These are phyloP conservation scores for Macrocentrus cingulum DNA, from an alignment of 1,140 invertebrate genomes.

Conservation along the genomic window DNA sequence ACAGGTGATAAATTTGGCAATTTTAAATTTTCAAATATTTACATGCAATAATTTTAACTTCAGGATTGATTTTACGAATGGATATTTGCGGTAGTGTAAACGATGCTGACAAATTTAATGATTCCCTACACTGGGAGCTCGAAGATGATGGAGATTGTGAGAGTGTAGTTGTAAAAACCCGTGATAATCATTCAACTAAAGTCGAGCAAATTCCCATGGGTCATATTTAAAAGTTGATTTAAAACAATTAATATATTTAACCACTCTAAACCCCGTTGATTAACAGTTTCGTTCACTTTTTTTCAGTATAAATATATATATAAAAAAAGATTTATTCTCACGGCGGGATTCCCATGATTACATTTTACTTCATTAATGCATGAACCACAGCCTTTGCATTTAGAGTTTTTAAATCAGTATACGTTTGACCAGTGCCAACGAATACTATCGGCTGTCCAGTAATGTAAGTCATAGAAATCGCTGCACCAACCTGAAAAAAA, in stretches of 20 bases:
- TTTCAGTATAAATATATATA: conserved; percentile 15
- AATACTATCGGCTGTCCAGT: conserved; percentile 99
- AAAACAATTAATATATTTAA: no score
- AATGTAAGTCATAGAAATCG: conserved; percentile 99
- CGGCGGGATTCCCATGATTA: not conserved
- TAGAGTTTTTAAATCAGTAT: conserved; percentile 94
- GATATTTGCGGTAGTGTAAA: conserved; percentile 50
- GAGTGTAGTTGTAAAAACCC: conserved; percentile 30
- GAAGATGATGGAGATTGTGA: conserved; percentile 44
- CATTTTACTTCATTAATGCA: conserved; percentile 87
- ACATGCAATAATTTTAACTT: not conserved
- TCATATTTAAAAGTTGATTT: conserved; percentile 37
- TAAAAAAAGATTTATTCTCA: conserved; percentile 20
- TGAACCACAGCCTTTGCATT: conserved; percentile 97
- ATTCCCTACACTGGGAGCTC: conserved; percentile 55
- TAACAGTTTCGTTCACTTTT: conserved; percentile 13
- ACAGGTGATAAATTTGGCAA: no score
- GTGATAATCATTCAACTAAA: conserved; percentile 32
- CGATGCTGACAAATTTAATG: conserved; percentile 57
- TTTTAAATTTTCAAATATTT: not conserved
- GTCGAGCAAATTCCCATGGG: conserved; percentile 46
- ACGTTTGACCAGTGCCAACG: conserved; percentile 99
- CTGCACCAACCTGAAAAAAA: conserved; percentile 84
- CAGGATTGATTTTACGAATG: conserved; percentile 52
- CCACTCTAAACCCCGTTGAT: conserved; percentile 4